Conservation (phyloP, 2,888 invertebrate genomes). For the Nebria salina region DNA sequence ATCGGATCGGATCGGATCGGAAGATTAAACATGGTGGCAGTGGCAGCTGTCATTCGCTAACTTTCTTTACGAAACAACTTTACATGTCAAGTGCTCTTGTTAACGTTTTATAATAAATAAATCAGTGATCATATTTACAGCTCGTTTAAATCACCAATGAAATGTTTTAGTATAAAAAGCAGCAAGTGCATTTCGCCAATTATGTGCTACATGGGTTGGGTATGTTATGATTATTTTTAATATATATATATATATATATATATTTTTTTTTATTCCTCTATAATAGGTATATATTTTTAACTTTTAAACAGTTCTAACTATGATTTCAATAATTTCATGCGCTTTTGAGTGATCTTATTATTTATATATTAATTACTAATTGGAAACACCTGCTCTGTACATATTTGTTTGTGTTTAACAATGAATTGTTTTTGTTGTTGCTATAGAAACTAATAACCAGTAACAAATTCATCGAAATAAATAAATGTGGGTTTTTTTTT, state of each 20-base stretch:
- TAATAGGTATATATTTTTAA: background rate
- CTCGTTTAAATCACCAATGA: background rate
- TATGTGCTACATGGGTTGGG: slow-evolving; percentile 40
- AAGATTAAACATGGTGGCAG: slow-evolving; percentile 46
- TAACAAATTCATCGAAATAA: no score
- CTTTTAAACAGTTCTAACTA: background rate
- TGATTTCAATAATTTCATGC: no score
- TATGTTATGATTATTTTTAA: slow-evolving; percentile 39
- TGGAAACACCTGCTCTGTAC: slow-evolving; percentile 3
- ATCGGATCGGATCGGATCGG: slow-evolving; percentile 17
- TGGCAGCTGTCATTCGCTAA: slow-evolving; percentile 46
- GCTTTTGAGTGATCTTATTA: no score
- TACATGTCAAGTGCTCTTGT: slow-evolving; percentile 46
- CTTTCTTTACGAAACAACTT: slow-evolving; percentile 31
- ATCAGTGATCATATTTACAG: slow-evolving; percentile 22
- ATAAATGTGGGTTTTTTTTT: no score
- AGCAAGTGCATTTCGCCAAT: background rate
- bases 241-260: background rate
- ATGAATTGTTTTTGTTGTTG: background rate
- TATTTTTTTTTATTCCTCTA: slow-evolving; percentile 11
- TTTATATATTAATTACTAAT: background rate
- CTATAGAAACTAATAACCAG: background rate
- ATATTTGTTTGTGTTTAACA: background rate
- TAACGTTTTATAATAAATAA: slow-evolving; percentile 46
- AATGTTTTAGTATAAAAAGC: background rate